phyloP scores from a whole-genome alignment of 1,140 invertebrate species.

The Formica selysi region DNA sequence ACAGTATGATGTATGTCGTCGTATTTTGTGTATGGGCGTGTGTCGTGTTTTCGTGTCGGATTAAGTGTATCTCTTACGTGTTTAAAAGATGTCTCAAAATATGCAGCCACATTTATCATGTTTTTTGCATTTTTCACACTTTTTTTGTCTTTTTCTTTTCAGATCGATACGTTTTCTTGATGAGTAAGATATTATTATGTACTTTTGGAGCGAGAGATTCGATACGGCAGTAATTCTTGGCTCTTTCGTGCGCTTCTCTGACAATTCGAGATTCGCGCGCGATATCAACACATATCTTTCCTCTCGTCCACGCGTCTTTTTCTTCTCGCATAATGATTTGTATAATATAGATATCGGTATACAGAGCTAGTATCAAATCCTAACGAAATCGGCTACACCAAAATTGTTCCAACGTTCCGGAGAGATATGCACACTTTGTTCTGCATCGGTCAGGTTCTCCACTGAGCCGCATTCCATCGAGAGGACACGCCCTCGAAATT shows the following conservation, averaged over 20 bases:
- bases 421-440: conserved; percentile 77
- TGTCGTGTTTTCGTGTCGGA: conserved; percentile 64
- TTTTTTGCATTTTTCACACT: conserved; percentile 44
- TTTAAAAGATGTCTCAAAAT: conserved; percentile 75
- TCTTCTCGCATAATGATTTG: conserved; percentile 67
- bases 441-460: conserved; percentile 56
- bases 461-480: conserved; percentile 45
- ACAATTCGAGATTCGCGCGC: not conserved
- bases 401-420: conserved; percentile 77
- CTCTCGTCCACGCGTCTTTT: conserved; percentile 59
- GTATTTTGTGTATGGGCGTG: conserved; percentile 63
- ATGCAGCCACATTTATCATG: conserved; percentile 68
- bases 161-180: conserved; percentile 57
- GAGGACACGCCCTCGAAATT: conserved; percentile 35
- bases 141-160: conserved; percentile 45
- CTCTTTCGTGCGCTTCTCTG: conserved; percentile 4
- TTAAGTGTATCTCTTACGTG: conserved; percentile 44
- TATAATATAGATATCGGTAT: conserved; percentile 75
- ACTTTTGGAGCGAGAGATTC: conserved; percentile 69
- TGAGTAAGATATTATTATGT: conserved; percentile 55
- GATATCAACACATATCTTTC: conserved; percentile 65
- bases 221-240: conserved; percentile 71
- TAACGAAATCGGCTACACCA: conserved; percentile 74
- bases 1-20: conserved; percentile 79
- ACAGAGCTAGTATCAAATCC: conserved; percentile 77